Base-by-base conservation (phyloP, 2,113 vertebrate genomes). In the Burhinus oedicnemus region DNA sequence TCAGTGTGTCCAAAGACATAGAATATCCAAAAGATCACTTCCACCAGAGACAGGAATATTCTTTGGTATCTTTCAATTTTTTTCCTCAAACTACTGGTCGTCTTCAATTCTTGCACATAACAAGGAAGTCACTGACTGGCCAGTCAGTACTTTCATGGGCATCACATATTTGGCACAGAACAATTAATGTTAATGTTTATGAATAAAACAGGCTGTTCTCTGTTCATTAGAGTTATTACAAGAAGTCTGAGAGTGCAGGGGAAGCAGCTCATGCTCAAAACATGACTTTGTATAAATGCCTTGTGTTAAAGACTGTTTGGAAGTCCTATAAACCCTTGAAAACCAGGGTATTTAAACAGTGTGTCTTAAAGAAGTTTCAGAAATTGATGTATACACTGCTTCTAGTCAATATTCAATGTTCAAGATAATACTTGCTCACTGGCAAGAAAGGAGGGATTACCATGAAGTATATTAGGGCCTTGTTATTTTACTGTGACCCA, bases 1-100 rank as follows among this genome's bases (percentile, higher is more conserved):
- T 20, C 9, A 17, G 4, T 19, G 44, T 17, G 2, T 4, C 26
- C 8, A 34, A 71, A 55, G 23, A 55, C 1, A 0, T 4, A 72
- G 29, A 45, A 45, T 84, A 71, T 40, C 58, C 12, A 8, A 2
- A 57, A 84, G 40, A 20, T 74, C 13, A 12, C 18, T 52, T 81
- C 17, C 40, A 17, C 22, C 20, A 61, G 54, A 81, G 68, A 71
- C 9, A 76, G 2, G 4, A 91, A 54, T 66, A 29, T 79, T 89
- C 15, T 58, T 70, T 69, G 25, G 27, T n/a, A 19, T 45, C 32
- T 65, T 92, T 77, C 11, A 82, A 36, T 15, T 27, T 66, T 72
- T 72, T 83, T 49, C 26, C 15, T 84, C n/a, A 45, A 45, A 40
- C 21, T 86, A 11, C 3, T 10, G 2, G 5, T 61, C 15, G 52